phyloP scores from a whole-genome alignment of 2,888 invertebrate species.

The Caenorhabditis sp. region DNA sequence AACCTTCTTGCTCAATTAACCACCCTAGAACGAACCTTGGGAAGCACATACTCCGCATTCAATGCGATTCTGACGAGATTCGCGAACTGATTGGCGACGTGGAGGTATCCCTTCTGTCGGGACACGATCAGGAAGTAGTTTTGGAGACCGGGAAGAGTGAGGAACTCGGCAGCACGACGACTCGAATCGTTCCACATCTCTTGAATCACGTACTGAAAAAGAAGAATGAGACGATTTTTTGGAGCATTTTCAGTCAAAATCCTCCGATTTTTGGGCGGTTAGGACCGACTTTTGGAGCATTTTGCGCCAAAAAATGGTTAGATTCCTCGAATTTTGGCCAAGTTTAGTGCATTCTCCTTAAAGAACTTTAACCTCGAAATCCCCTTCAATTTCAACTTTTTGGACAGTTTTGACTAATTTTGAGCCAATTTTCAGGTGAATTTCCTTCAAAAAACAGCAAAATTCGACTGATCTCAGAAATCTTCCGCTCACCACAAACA shows the following conservation, averaged over 20 bases:
- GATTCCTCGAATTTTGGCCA: background rate
- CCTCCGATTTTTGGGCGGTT: background rate
- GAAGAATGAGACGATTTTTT: background rate
- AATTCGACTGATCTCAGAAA: too few relatives aligned
- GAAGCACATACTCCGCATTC: constrained; percentile 12
- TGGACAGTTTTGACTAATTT: too few relatives aligned
- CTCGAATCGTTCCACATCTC: background rate
- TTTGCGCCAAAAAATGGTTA: background rate
- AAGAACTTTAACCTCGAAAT: too few relatives aligned
- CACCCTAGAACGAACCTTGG: constrained; percentile 3
- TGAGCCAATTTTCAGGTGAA: too few relatives aligned
- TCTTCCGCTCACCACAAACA: too few relatives aligned
- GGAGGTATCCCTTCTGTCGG: background rate
- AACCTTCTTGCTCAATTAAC: too few relatives aligned
- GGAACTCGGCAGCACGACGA: background rate
- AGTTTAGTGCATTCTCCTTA: too few relatives aligned
- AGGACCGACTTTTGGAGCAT: background rate
- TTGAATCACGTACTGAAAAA: background rate
- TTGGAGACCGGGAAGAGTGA: background rate
- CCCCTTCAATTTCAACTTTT: too few relatives aligned
- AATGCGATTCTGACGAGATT: background rate
- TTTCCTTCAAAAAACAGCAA: too few relatives aligned
- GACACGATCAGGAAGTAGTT: background rate
- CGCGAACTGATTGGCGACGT: constrained; percentile 16
- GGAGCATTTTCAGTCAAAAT: background rate